phyloP scores from a whole-genome alignment of 2,888 invertebrate species.

The Imbricaverruca yamaguchii region DNA sequence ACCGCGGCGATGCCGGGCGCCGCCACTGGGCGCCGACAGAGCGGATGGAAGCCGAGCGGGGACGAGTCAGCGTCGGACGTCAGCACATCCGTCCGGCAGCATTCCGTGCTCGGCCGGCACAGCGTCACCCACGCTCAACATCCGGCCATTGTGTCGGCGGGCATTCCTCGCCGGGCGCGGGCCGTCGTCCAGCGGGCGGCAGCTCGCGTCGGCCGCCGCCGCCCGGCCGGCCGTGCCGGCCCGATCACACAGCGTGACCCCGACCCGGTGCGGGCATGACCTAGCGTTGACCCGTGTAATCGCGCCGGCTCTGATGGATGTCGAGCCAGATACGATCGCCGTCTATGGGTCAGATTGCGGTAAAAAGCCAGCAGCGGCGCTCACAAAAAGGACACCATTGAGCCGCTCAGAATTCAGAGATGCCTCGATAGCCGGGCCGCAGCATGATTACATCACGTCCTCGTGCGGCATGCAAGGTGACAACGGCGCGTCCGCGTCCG shows the following conservation, averaged over 20 bases:
- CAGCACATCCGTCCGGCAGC: no score
- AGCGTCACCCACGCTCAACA: no score
- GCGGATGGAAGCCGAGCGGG: no score
- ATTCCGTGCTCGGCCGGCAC: no score
- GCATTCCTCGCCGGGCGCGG: no score
- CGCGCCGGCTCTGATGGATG: background rate
- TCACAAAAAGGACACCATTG: background rate
- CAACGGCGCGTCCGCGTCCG: background rate
- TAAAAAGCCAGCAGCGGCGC: background rate
- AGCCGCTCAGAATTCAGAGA: background rate
- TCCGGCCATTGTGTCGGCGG: no score
- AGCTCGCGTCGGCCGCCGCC: background rate
- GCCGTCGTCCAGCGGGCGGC: no score
- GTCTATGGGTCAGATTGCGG: background rate
- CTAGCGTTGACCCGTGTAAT: constrained; percentile 15
- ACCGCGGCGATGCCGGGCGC: no score
- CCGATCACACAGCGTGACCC: background rate
- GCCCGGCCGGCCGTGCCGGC: no score
- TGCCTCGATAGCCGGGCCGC: background rate
- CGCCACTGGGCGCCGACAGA: no score
- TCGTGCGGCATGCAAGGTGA: background rate
- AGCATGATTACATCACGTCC: constrained; percentile 7
- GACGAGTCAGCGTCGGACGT: no score
- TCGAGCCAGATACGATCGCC: background rate
- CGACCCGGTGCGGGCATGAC: background rate